Base-by-base conservation (phyloP, 92 coral and sea anemone genomes). In the Palythoa heliodiscus region DNA sequence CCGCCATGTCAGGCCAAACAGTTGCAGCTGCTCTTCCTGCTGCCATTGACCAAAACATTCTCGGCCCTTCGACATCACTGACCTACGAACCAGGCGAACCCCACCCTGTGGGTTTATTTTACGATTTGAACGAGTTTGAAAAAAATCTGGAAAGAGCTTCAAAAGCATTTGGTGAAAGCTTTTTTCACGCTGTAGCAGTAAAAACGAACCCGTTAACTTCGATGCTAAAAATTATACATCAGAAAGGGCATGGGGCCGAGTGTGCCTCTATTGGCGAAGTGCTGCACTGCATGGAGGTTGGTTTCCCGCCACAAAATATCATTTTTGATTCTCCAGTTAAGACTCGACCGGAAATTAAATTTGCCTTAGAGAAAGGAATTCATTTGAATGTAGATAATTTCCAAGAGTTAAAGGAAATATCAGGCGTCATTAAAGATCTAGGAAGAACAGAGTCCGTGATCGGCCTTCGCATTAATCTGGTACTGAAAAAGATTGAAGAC, bases 251-350 rank as follows among this genome's bases (percentile, higher is more conserved):
- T 78, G 97, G 97, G 4, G 89, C 92, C 55, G 98, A 95, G 74
- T 95, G 98, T 84, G 98, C 98, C n/a, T 95, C 98, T 40, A 95
- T 95, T 76, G 93, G 91, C 1, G 98, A 95, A 84, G 91, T 95
- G 43, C 76, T 95, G 13, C 89, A 91, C 35, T 93, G 95, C 29
- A 69, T 95, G 35, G 90, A 91, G 54, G 88, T 90, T 73, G 98
- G 98, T 11, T 93, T 95, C 80, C 84, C 91, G 16, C 89, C 97
- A 60, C 93, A 95, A 74, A 91, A 88, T 68, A 93, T 95, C 38
- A 90, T 95, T 55, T 95, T 87, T 66, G 98, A 95, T 83, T 93
- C 97, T 19, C 97, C 98, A 1, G 93, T 93, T 50, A 95, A 95
- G 87, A 93, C 95, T 50, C 25, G 72, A 35, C 92, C 97, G 6